Percentiles rank a stretch among this genome's conserved stretches.
Evolutionary conservation across 2,888 invertebrate genomes (phyloP).

Genomic region (Sarcophaga rosellei): DNA sequence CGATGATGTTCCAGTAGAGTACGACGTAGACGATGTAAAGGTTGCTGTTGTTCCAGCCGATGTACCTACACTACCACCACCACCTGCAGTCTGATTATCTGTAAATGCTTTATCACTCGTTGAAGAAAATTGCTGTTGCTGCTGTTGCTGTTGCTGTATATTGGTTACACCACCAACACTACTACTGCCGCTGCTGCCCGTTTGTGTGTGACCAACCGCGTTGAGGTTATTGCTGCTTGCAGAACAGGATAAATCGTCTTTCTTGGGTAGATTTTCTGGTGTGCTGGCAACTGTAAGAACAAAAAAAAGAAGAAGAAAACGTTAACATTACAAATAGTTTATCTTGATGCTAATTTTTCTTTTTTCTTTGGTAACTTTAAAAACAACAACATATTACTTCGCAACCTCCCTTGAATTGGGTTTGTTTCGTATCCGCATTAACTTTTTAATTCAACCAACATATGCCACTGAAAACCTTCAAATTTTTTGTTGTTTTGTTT

Average conservation of each 20-base stretch:
- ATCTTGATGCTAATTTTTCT: too few species aligned
- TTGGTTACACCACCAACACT: conserved; percentile 29
- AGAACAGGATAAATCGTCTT: conserved; percentile 82
- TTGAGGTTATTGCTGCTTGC: conserved; percentile 76
- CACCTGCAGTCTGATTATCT: conserved; percentile 39
- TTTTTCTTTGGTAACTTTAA: too few species aligned
- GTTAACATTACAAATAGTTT: too few species aligned
- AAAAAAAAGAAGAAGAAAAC: conserved; percentile 72
- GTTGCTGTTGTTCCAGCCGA: conserved; percentile 46
- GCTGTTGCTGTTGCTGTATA: conserved; percentile 19
- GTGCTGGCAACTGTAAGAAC: conserved; percentile 89
- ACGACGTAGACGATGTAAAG: conserved; percentile 8
- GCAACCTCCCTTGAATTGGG: too few species aligned
- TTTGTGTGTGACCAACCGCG: conserved; percentile 59
- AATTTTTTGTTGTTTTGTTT: neutral
- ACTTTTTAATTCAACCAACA: too few species aligned
- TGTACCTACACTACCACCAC: conserved; percentile 36
- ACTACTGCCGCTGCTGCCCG: conserved; percentile 53
- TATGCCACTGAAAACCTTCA: too few species aligned
- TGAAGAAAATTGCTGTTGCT: conserved; percentile 17
- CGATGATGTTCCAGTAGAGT: conserved; percentile 16
- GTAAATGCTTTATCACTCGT: conserved; percentile 48
- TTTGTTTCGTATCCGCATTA: too few species aligned
- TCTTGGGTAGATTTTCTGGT: conserved; percentile 86
- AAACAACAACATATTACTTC: too few species aligned